Conservation (phyloP, 2,888 invertebrate genomes). For the Catocala fraxini region DNA sequence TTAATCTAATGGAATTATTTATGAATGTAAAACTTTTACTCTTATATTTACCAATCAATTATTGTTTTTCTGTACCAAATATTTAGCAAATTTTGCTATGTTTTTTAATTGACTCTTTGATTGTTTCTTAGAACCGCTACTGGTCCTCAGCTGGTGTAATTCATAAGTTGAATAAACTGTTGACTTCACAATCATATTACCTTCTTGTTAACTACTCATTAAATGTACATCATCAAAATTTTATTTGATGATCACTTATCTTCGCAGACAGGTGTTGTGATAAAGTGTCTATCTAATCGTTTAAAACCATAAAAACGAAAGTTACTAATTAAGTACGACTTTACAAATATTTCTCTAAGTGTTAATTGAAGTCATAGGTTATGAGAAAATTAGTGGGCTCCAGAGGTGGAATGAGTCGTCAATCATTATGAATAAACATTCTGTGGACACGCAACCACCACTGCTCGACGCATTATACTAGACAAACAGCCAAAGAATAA, state of each 20-base stretch:
- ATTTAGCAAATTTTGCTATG: no score
- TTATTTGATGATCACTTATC: slow-evolving; percentile 38
- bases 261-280: slow-evolving; percentile 35
- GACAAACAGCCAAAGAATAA: slow-evolving; percentile 39
- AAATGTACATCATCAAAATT: slow-evolving; percentile 39
- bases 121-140: no score
- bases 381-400: slow-evolving; percentile 60
- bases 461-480: slow-evolving; percentile 26
- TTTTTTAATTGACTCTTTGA: no score
- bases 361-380: slow-evolving; percentile 71
- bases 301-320: slow-evolving; percentile 47
- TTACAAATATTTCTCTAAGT: slow-evolving; percentile 65
- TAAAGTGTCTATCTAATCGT: slow-evolving; percentile 52
- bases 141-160: no score
- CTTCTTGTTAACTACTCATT: slow-evolving; percentile 50
- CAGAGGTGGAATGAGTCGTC: slow-evolving; percentile 63
- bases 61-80: no score
- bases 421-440: slow-evolving; percentile 66
- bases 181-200: slow-evolving; percentile 44
- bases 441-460: slow-evolving; percentile 55
- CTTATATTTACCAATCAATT: no score
- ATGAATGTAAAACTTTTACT: no score
- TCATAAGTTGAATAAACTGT: no score
- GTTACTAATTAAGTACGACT: slow-evolving; percentile 59
- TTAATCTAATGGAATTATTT: no score